Evolutionary conservation across 2,113 vertebrate genomes (phyloP).

Genomic region (Prunella himalayana): DNA sequence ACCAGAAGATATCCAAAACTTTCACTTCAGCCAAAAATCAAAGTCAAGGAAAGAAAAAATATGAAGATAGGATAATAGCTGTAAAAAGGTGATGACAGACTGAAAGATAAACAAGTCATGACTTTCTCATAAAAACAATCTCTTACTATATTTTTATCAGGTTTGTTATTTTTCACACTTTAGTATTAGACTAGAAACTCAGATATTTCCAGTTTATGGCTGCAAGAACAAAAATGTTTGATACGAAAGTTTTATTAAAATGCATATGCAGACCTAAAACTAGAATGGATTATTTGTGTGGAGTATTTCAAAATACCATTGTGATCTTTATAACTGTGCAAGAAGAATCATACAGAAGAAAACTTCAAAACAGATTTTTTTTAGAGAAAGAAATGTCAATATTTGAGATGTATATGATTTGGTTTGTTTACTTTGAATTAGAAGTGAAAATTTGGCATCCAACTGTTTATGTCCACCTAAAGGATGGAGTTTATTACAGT

Average conservation of each 20-base stretch:
- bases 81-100: background rate
- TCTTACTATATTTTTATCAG: background rate
- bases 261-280: background rate
- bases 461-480: background rate
- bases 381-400: background rate
- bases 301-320: background rate
- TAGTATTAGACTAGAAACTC: background rate
- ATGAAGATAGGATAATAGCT: background rate
- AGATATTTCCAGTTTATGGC: background rate
- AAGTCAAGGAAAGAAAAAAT: background rate
- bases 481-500: background rate
- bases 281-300: background rate
- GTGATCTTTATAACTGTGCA: background rate
- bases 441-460: background rate
- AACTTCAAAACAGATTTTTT: background rate
- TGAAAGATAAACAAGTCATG: background rate
- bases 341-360: background rate
- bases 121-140: background rate
- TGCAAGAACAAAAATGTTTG: background rate
- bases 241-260: background rate
- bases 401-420: background rate
- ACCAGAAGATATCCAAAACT: background rate
- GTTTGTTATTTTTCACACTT: background rate
- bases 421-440: conserved; percentile 32
- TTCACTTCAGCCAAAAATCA: background rate